These are phyloP conservation scores for Hippopotamyrus pictus DNA, from an alignment of 2,797 vertebrate species.

Conservation along the genomic window DNA sequence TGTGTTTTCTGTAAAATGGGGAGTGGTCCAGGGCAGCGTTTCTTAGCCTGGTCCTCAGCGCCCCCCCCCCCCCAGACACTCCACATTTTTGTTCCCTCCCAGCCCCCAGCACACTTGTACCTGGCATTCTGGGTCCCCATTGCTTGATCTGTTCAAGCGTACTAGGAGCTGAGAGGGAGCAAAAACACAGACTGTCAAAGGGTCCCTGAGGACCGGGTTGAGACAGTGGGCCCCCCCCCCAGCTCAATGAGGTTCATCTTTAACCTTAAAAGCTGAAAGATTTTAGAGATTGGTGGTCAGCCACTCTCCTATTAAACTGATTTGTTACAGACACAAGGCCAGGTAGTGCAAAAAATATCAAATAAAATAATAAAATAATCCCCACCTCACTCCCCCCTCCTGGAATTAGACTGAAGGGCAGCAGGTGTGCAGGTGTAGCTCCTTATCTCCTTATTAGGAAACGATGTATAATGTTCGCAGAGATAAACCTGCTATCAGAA, in stretches of 20 bases:
- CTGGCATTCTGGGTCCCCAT: background rate
- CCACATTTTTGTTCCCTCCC: background rate
- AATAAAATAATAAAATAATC: background rate
- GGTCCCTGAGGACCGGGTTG: background rate
- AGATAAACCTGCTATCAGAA: background rate
- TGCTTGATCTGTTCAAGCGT: background rate
- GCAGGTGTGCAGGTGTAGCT: background rate
- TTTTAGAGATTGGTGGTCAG: background rate
- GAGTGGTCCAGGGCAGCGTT: background rate
- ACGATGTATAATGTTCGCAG: background rate
- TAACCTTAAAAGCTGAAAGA: background rate
- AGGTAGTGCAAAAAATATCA: background rate
- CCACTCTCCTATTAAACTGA: background rate
- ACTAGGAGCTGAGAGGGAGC: background rate
- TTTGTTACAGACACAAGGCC: background rate
- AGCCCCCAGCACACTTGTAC: background rate
- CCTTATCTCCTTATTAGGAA: background rate
- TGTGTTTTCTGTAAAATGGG: background rate
- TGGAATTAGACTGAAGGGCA: background rate
- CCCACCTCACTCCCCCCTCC: background rate
- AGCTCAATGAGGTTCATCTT: background rate
- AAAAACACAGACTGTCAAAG: background rate
- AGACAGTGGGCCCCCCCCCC: background rate
- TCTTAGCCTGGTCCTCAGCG: background rate
- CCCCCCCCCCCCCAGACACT: background rate